These are phyloP conservation scores for Brachionus rubens DNA, from an alignment of 1,140 invertebrate genomes.

Conservation along the genomic window DNA sequence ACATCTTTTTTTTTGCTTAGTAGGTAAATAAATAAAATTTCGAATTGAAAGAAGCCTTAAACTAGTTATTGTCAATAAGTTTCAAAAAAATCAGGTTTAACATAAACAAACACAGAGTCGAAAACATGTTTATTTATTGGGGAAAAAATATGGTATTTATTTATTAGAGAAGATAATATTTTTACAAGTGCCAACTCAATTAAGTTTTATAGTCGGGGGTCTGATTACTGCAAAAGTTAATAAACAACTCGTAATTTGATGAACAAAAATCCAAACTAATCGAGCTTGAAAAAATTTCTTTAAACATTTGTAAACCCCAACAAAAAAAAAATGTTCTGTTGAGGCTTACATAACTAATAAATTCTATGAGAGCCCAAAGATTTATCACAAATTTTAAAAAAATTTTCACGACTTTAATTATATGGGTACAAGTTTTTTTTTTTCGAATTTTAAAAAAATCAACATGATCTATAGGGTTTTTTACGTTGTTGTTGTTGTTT, in stretches of 20 bases:
- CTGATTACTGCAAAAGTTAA: conserved; percentile 30
- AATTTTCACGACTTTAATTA: conserved; percentile 30
- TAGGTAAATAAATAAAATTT: conserved; percentile 28
- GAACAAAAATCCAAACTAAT: conserved; percentile 7
- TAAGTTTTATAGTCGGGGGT: conserved; percentile 17
- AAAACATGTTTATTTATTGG: conserved; percentile 39
- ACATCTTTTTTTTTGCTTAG: too few species aligned
- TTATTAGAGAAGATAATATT: conserved; percentile 32
- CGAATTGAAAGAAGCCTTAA: not conserved
- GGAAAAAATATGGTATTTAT: not conserved
- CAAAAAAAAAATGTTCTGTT: not conserved
- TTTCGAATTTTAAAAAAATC: not conserved
- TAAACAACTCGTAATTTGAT: conserved; percentile 42
- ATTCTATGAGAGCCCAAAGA: not conserved
- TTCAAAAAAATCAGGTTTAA: not conserved
- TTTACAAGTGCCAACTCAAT: conserved; percentile 46
- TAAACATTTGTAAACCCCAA: not conserved
- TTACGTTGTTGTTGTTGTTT: not conserved
- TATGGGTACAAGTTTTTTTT: not conserved
- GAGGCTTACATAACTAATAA: not conserved
- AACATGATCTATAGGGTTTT: conserved; percentile 3
- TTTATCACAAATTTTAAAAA: conserved; percentile 7
- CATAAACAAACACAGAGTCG: conserved; percentile 13
- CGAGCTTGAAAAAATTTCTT: not conserved
- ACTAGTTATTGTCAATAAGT: conserved; percentile 13